Evolutionary conservation across 2,113 vertebrate genomes (phyloP).

Genomic region (Lasiurus cinereus): DNA sequence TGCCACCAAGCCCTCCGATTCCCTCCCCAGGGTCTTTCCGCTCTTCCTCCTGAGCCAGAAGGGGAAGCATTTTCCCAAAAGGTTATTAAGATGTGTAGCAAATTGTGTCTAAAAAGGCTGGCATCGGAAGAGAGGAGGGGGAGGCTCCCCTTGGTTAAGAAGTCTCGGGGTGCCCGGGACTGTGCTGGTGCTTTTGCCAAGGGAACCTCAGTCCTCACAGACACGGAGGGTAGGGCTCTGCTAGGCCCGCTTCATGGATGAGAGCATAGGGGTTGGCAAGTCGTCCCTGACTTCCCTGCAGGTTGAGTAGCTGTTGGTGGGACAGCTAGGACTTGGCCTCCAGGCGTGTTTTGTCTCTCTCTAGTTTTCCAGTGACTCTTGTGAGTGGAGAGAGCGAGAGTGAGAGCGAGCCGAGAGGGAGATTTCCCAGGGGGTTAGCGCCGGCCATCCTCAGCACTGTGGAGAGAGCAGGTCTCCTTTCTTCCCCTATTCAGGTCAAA

Average conservation of each 20-base stretch:
- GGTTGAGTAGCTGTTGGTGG: not conserved
- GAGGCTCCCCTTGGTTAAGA: not conserved
- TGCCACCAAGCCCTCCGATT: not conserved
- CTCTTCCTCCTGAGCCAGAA: not conserved
- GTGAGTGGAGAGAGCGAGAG: not conserved
- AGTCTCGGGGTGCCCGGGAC: not conserved
- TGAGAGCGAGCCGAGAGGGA: not conserved
- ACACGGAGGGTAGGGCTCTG: not conserved
- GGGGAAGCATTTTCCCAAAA: not conserved
- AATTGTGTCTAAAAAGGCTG: not conserved
- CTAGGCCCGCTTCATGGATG: not conserved
- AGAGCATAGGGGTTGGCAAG: not conserved
- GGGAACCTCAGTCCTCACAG: rapidly evolving
- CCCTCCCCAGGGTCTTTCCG: not conserved
- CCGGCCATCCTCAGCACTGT: slow-evolving; percentile 20
- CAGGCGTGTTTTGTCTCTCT: not conserved
- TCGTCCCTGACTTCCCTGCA: not conserved
- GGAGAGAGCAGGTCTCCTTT: slow-evolving; percentile 38
- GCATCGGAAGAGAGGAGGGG: not conserved
- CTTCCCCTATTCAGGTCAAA: slow-evolving; percentile 63
- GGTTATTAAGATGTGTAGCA: not conserved
- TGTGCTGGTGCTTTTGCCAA: not conserved
- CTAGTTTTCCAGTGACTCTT: not conserved
- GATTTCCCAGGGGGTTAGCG: not conserved
- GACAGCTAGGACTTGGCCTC: not conserved